These are phyloP conservation scores for Bothrops jararaca DNA, from an alignment of 2,113 vertebrate species.

Conservation along the genomic window DNA sequence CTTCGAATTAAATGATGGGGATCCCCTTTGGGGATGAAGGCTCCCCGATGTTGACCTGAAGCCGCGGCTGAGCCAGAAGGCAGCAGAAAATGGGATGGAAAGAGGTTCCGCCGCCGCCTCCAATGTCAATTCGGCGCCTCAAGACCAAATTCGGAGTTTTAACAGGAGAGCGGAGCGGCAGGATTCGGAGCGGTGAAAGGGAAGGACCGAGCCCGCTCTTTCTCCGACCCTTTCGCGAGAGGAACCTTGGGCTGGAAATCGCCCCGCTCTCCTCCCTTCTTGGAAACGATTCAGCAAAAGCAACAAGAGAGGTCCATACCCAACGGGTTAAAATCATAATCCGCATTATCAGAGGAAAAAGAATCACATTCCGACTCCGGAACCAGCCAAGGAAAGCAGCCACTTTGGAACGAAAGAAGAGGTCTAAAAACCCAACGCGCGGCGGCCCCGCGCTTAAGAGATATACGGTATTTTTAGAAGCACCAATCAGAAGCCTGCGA, in stretches of 20 bases:
- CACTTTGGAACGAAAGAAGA: not conserved
- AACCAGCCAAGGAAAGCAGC: not conserved
- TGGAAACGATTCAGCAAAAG: not conserved
- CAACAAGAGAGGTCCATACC: not conserved
- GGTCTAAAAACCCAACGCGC: not conserved
- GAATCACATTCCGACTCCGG: not conserved
- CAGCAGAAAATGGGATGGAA: not conserved
- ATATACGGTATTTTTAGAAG: slow-evolving; percentile 24
- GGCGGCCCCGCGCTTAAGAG: slow-evolving; percentile 29
- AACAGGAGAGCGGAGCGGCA: not conserved
- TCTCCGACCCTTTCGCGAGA: not conserved
- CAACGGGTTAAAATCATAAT: slow-evolving; percentile 34
- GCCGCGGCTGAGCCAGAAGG: not conserved
- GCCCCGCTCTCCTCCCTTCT: not conserved
- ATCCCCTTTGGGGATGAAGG: not conserved
- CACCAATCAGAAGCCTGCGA: slow-evolving; percentile 17
- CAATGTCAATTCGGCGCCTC: not conserved
- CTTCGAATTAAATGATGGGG: not conserved
- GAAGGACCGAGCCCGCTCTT: not conserved
- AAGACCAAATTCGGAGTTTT: not conserved
- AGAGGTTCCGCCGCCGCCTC: not conserved
- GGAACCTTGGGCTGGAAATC: not conserved
- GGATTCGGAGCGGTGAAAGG: not conserved
- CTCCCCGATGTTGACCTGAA: not conserved
- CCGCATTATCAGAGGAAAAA: too few species aligned